phyloP scores from a whole-genome alignment of 2,797 vertebrate genomes.

The Coracias cyanogaster region DNA sequence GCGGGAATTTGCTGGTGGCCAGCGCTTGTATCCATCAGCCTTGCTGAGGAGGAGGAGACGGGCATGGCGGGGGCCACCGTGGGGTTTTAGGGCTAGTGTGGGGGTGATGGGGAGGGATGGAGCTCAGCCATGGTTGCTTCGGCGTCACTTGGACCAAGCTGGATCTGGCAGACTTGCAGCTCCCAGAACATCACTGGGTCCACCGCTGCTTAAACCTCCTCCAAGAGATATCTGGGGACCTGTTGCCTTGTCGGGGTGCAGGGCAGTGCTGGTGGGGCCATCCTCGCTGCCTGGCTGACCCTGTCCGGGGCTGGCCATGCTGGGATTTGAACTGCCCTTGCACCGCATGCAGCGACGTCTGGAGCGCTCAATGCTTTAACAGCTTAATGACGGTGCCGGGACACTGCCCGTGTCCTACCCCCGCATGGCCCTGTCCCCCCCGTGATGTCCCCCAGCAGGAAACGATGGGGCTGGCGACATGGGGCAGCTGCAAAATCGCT shows the following conservation, averaged over 20 bases:
- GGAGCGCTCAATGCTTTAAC: slow-evolving; percentile 73
- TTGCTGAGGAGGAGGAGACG: neutral
- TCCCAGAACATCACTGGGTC: rapidly evolving
- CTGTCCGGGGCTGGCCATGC: slow-evolving; percentile 13
- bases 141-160: neutral
- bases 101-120: neutral
- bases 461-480: neutral
- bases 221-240: neutral
- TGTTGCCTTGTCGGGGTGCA: neutral
- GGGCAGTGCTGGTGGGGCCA: neutral
- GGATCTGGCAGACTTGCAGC: rapidly evolving
- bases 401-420: neutral
- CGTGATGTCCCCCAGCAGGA: neutral
- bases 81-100: neutral
- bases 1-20: slow-evolving; percentile 78
- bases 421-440: neutral
- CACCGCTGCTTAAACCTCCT: neutral
- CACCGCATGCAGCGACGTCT: slow-evolving; percentile 22
- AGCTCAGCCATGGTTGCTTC: rapidly evolving
- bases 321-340: slow-evolving; percentile 83
- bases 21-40: rapidly evolving
- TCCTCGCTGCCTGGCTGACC: neutral
- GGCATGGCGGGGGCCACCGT: rapidly evolving
- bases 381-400: slow-evolving; percentile 70
- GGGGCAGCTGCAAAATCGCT: neutral